Percentiles rank a stretch among this genome's conserved stretches.
Evolutionary conservation across 2,797 vertebrate species (phyloP).

Genomic region (Sciurus vulgaris): DNA sequence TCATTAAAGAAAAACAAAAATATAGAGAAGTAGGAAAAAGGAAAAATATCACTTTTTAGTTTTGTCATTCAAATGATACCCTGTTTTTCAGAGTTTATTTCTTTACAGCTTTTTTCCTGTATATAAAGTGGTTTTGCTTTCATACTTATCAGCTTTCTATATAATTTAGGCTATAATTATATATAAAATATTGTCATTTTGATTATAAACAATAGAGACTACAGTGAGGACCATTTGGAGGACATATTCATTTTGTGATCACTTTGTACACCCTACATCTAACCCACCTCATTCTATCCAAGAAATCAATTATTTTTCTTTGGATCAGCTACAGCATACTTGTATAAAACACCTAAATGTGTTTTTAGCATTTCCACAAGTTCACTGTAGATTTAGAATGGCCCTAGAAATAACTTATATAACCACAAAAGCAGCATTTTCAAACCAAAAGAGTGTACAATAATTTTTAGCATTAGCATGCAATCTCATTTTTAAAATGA

Average conservation of each 20-base stretch:
- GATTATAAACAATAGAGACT: neutral
- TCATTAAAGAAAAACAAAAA: constrained; percentile 45
- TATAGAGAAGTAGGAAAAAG: neutral
- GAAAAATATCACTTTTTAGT: neutral
- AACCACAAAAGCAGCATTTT: neutral
- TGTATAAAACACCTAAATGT: neutral
- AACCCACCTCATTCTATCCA: rapidly evolving
- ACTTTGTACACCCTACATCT: neutral
- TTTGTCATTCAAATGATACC: neutral
- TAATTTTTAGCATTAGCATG: neutral
- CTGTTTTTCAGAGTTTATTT: neutral
- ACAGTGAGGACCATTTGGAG: neutral
- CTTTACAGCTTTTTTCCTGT: neutral
- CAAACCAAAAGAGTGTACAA: neutral
- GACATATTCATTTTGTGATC: rapidly evolving
- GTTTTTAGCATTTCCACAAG: neutral
- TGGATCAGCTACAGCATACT: rapidly evolving
- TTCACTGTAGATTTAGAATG: neutral
- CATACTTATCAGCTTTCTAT: too few species aligned
- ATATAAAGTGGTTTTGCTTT: neutral
- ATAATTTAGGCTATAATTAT: neutral
- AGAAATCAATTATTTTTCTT: neutral
- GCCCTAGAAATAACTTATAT: neutral
- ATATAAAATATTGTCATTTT: neutral
- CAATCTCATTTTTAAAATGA: neutral